A percentile compares a stretch with the other conserved stretches of the same genome.
Conservation (phyloP, 2,113 vertebrate species). For the Petroica traversi region DNA sequence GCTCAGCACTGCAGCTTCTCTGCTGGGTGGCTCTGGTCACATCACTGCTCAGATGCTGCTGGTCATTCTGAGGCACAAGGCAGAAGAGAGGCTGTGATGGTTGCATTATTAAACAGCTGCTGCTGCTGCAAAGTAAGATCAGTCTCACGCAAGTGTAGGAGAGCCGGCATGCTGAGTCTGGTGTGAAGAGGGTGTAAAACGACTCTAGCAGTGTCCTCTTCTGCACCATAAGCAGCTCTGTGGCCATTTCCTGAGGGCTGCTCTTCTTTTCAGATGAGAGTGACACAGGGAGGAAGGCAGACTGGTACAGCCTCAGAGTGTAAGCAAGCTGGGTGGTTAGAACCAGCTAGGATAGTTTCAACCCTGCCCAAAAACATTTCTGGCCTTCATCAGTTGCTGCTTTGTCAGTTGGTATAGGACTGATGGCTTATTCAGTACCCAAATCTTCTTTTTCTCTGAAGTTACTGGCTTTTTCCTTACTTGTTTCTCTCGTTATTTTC, state of each 20-base stretch:
- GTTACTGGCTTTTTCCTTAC: background rate
- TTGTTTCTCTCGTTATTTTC: background rate
- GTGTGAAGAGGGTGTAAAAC: background rate
- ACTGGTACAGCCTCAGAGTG: rapidly evolving
- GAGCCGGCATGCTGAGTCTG: background rate
- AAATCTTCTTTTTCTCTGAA: background rate
- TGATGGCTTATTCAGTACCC: background rate
- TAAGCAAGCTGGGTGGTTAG: background rate
- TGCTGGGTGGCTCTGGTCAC: background rate
- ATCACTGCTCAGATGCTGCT: background rate
- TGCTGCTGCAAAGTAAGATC: background rate
- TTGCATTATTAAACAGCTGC: background rate
- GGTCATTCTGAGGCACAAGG: background rate
- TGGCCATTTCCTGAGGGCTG: background rate
- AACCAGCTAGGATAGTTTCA: background rate
- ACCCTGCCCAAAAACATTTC: background rate
- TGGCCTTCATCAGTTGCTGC: background rate
- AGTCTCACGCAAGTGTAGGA: background rate
- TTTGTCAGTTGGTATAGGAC: background rate
- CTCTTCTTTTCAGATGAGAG: background rate
- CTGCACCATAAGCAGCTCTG: background rate
- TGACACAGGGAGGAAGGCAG: background rate
- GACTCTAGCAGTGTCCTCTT: background rate
- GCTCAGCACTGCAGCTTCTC: background rate
- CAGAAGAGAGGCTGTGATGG: background rate